phyloP scores from a whole-genome alignment of 2,888 invertebrate genomes.

The Drosophila anceps region DNA sequence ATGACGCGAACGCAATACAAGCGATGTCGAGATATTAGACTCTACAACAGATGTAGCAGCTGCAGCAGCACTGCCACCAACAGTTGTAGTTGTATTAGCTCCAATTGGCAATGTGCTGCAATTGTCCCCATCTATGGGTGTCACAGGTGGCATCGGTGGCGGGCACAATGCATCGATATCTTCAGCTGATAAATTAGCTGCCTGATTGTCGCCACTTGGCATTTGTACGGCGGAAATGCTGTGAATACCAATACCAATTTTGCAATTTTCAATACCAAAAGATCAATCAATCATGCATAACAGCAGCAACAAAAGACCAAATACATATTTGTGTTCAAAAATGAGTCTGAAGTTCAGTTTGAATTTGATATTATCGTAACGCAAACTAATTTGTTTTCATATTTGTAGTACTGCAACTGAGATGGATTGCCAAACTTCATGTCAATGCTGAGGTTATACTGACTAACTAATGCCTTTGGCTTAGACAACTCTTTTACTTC shows the following conservation, averaged over 20 bases:
- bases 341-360: neutral
- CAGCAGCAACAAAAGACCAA: neutral
- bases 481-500: no score
- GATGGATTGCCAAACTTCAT: no score
- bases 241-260: constrained; percentile 7
- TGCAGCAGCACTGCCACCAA: constrained; percentile 2
- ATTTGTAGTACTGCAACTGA: no score
- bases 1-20: constrained; percentile 18
- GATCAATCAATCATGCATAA: neutral
- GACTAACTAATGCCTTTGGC: no score
- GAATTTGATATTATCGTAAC: neutral
- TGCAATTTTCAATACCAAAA: neutral
- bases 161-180: constrained; percentile 6
- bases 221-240: constrained; percentile 22
- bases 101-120: neutral
- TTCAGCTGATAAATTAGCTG: constrained; percentile 24
- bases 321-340: neutral
- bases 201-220: constrained; percentile 5
- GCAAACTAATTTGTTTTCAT: no score
- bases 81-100: neutral
- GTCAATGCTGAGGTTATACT: no score
- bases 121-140: neutral
- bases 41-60: constrained; percentile 2
- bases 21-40: neutral
- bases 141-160: neutral